Base-by-base conservation (phyloP, 2,113 vertebrate genomes). In the Bujurquina vittata region DNA sequence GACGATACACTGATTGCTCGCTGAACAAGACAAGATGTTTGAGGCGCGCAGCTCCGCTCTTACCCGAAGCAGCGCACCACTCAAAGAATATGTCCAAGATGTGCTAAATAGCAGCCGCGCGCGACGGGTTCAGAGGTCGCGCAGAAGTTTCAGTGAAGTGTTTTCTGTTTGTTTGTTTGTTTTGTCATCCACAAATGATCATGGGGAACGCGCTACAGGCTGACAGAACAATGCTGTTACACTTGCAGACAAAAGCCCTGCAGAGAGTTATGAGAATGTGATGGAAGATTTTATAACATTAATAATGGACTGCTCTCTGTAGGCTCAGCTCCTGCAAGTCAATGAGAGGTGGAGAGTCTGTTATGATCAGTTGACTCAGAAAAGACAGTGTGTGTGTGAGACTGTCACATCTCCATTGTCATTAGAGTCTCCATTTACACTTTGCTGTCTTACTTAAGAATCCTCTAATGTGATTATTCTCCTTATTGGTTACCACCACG, bases 1-100 rank as follows among this genome's bases (percentile, higher is more conserved):
- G 88, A 92, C 87, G 80, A 84, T 35, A 22, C 87, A 0, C 93
- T 95, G 94, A 95, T 95, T 94, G 89, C 91, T 72, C 75, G 76
- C 86, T 26, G 78, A 63, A 86, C 72, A 80, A 89, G 86, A 89
- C 57, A 40, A 69, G 65, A 69, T 49, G 65, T 88, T 79, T 56
- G 80, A 88, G 62, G 62, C 81, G 23, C 87, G 83, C 61, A 4
- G 86, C 86, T 23, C 77, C 58, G 18, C 86, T 85, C 79, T 84
- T 33, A 75, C 58, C 65, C 20, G n/a, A 56, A 60, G 75, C 56
- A 23, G 37, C 69, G 0, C 15, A 0, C 40, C 23, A 49, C 43
- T 37, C 23, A 3, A 20, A 88, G 73, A 91, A 88, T 11, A 49
- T n/a, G 75, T 81, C 84, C 80, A 77, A 90, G 83, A 85, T 80